Conservation (phyloP, 2,888 invertebrate species). For the Apodemia zela region DNA sequence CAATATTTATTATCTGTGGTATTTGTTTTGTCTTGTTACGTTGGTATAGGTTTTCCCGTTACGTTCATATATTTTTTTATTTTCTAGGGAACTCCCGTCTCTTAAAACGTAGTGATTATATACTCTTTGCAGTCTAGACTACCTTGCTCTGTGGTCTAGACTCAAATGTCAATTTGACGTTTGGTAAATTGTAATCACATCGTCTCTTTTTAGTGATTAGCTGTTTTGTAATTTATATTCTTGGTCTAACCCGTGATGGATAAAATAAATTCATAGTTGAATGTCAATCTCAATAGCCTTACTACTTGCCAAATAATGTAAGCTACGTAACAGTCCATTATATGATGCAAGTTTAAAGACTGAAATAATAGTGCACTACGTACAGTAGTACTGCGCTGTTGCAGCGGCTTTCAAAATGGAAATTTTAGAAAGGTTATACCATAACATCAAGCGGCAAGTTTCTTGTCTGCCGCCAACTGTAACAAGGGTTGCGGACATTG, state of each 20-base stretch:
- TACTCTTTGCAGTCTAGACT: too few relatives aligned
- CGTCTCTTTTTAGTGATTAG: too few relatives aligned
- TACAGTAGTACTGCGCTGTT: constrained; percentile 11
- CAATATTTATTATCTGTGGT: too few relatives aligned
- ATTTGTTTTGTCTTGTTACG: too few relatives aligned
- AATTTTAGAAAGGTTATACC: constrained; percentile 59
- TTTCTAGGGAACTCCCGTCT: too few relatives aligned
- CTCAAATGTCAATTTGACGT: too few relatives aligned
- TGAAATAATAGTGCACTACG: constrained; percentile 21
- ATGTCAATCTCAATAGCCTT: constrained; percentile 44
- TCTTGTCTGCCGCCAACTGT: constrained; percentile 49
- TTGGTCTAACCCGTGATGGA: constrained; percentile 6
- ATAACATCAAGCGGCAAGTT: constrained; percentile 51
- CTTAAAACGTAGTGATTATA: too few relatives aligned
- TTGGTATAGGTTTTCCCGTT: too few relatives aligned
- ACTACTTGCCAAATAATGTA: constrained; percentile 72
- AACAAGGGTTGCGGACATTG: constrained; percentile 56
- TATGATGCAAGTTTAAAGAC: constrained; percentile 21
- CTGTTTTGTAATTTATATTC: constrained; percentile 5
- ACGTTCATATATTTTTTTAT: too few relatives aligned
- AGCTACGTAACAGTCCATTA: constrained; percentile 48
- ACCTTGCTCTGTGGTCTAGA: too few relatives aligned
- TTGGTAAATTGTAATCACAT: too few relatives aligned
- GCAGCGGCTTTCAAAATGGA: constrained; percentile 50
- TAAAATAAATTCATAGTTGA: constrained; percentile 25